Evolutionary conservation across 2,113 vertebrate genomes (phyloP).

Genomic region (Chaenogobius annularis): DNA sequence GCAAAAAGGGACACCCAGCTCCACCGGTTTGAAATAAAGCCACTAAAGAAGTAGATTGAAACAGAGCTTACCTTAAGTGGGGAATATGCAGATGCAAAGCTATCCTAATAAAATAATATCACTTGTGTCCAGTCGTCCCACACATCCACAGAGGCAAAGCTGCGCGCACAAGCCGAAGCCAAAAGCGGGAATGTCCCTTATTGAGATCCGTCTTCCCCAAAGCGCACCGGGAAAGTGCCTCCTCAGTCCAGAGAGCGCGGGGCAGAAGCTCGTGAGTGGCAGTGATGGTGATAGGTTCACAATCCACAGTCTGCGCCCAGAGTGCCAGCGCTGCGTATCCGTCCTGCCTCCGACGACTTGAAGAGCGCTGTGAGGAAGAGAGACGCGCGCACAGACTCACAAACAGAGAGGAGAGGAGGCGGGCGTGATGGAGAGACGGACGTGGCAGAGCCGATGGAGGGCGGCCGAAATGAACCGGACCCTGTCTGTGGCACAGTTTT

Average conservation of each 20-base stretch:
- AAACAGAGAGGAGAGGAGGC: background rate
- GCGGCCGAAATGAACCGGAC: slow-evolving; percentile 63
- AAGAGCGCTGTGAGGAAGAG: slow-evolving; percentile 56
- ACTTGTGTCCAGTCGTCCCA: slow-evolving; percentile 1
- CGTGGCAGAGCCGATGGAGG: slow-evolving; percentile 60
- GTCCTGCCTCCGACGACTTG: slow-evolving; percentile 63
- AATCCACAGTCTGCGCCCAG: slow-evolving; percentile 3
- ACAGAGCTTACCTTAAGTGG: background rate
- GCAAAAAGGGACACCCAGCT: background rate
- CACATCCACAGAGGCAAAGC: slow-evolving; percentile 4
- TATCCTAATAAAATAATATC: background rate
- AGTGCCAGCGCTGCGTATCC: slow-evolving; percentile 37
- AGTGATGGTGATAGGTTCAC: slow-evolving; percentile 12
- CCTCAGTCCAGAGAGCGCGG: background rate
- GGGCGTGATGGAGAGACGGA: slow-evolving; percentile 17
- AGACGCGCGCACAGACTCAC: slow-evolving; percentile 26
- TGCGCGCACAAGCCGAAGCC: slow-evolving; percentile 4
- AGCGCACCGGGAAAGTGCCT: background rate
- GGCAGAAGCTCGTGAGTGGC: slow-evolving; percentile 1
- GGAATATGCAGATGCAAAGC: background rate
- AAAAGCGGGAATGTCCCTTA: slow-evolving; percentile 9
- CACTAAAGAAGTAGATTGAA: background rate
- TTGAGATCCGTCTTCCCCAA: background rate
- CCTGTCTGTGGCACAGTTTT: slow-evolving; percentile 23
- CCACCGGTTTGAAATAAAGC: background rate